These are phyloP conservation scores for Drosophila ogumai DNA, from an alignment of 1,140 invertebrate genomes.

Conservation along the genomic window DNA sequence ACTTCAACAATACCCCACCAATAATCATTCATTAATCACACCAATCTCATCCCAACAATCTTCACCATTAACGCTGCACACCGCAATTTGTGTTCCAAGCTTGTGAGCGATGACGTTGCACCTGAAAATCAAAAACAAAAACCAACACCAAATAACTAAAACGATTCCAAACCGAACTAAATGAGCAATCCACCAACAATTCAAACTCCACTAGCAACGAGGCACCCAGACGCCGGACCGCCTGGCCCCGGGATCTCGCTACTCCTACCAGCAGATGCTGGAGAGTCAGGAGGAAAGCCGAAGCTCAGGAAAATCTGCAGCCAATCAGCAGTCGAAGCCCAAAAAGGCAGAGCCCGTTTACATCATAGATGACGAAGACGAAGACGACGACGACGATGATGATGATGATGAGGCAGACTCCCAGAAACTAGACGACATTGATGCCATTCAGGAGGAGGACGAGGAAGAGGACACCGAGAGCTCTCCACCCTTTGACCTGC, in stretches of 20 bases:
- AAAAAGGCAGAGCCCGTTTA: constrained; percentile 77
- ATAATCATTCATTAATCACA: background rate
- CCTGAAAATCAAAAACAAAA: constrained; percentile 22
- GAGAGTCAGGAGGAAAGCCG: constrained; percentile 47
- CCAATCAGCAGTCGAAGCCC: constrained; percentile 21
- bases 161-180: constrained; percentile 43
- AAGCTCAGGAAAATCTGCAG: constrained; percentile 5
- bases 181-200: constrained; percentile 51
- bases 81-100: constrained; percentile 50
- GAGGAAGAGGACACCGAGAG: constrained; percentile 58
- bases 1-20: constrained; percentile 2
- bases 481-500: constrained; percentile 57
- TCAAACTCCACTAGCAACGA: constrained; percentile 70
- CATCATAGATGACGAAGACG: constrained; percentile 79
- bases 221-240: constrained; percentile 71
- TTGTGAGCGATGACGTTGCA: constrained; percentile 52
- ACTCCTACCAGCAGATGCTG: constrained; percentile 75
- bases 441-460: constrained; percentile 60
- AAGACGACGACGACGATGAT: constrained; percentile 52
- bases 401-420: constrained; percentile 18
- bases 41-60: background rate
- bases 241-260: constrained; percentile 60
- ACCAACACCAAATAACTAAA: constrained; percentile 35
- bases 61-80: constrained; percentile 47
- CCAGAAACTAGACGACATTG: constrained; percentile 47